phyloP scores from a whole-genome alignment of 2,113 vertebrate genomes.

The Macrotus californicus region DNA sequence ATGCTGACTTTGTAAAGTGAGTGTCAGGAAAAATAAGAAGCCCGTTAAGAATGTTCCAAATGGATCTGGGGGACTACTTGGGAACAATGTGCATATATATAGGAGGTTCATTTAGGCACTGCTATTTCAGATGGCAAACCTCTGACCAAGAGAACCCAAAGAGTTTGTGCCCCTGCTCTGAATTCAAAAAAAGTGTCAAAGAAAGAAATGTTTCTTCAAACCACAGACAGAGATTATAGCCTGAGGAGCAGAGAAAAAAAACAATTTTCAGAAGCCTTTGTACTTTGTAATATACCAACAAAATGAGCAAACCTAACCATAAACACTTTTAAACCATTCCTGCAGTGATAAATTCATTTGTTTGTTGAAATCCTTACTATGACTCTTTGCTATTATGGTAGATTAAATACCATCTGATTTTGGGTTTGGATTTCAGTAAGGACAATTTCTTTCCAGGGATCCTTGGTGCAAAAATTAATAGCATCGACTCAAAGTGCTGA shows the following conservation, averaged over 20 bases:
- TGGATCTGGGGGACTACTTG: not conserved
- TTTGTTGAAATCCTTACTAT: not conserved
- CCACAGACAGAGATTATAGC: not conserved
- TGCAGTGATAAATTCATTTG: not conserved
- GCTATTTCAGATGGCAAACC: not conserved
- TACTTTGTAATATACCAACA: not conserved
- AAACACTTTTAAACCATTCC: not conserved
- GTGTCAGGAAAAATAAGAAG: not conserved
- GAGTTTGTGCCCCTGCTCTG: not conserved
- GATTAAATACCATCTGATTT: not conserved
- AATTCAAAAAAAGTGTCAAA: not conserved
- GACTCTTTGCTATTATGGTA: not conserved
- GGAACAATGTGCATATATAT: not conserved
- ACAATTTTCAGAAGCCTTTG: not conserved
- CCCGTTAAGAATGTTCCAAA: not conserved
- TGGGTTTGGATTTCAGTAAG: not conserved
- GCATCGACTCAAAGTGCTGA: not conserved
- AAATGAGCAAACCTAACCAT: not conserved
- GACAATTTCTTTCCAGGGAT: not conserved
- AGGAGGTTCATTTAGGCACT: not conserved
- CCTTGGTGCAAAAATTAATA: not conserved
- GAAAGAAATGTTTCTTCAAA: not conserved
- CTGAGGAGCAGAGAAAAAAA: not conserved
- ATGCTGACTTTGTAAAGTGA: not conserved
- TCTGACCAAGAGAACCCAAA: not conserved